Conservation (phyloP, 2,113 vertebrate genomes). For the Platysternon megacephalum region DNA sequence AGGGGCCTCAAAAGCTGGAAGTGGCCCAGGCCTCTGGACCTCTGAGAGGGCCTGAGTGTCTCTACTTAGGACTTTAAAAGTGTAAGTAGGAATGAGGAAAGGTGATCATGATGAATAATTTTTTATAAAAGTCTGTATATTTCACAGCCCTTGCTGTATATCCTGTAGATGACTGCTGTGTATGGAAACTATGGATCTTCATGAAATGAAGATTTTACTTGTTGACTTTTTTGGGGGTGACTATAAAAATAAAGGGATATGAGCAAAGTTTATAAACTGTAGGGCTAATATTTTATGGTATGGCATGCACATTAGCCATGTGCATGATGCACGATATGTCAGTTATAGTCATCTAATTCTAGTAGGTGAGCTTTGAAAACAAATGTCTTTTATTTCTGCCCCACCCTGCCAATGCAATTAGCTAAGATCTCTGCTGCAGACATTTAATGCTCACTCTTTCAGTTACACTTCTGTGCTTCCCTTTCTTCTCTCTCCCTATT, state of each 20-base stretch:
- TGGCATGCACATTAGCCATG: not conserved
- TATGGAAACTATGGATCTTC: not conserved
- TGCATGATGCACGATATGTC: not conserved
- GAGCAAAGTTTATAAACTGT: not conserved
- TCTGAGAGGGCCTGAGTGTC: not conserved
- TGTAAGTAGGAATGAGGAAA: not conserved
- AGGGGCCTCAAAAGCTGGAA: no score
- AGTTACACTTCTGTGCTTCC: slow-evolving; percentile 14
- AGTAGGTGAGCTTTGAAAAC: not conserved
- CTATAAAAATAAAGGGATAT: not conserved
- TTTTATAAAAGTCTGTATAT: not conserved
- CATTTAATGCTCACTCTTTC: slow-evolving; percentile 1
- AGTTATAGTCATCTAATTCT: not conserved
- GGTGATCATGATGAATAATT: not conserved
- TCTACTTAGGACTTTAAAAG: not conserved
- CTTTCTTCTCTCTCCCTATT: not conserved
- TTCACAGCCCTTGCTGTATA: not conserved
- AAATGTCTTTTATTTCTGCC: not conserved
- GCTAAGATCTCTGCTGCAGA: not conserved
- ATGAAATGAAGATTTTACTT: not conserved
- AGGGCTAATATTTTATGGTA: not conserved
- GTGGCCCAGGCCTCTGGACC: no score
- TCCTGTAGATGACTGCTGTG: not conserved
- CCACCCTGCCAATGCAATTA: not conserved
- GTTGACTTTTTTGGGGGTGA: not conserved